Percentiles rank a stretch among this genome's conserved stretches.
These are phyloP conservation scores for Scolopax rusticola DNA, from an alignment of 2,797 vertebrate genomes.

Conservation along the genomic window DNA sequence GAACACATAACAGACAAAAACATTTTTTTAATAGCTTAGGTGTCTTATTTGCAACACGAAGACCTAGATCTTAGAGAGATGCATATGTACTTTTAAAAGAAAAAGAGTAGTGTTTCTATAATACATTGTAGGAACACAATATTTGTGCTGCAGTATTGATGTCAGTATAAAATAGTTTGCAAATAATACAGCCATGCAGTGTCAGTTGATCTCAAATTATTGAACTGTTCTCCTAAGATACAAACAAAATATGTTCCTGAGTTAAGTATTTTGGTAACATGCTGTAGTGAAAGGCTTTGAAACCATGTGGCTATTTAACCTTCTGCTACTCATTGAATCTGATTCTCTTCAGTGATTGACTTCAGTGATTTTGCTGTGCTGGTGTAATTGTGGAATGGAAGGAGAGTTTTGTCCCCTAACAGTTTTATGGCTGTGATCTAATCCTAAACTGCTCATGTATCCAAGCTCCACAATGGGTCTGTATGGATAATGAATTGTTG, in stretches of 20 bases:
- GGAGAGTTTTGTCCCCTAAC: neutral
- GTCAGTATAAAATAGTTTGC: slow-evolving; percentile 12
- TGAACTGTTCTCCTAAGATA: slow-evolving; percentile 10
- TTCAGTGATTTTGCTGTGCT: neutral
- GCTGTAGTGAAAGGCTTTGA: neutral
- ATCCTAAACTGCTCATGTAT: neutral
- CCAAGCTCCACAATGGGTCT: neutral
- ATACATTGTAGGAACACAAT: neutral
- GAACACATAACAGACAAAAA: slow-evolving; percentile 68
- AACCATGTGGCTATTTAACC: neutral
- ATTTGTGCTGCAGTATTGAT: slow-evolving; percentile 15
- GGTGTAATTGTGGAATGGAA: neutral
- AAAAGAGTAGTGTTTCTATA: neutral
- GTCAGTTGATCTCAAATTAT: slow-evolving; percentile 34
- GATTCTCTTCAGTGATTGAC: neutral
- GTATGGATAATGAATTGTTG: neutral
- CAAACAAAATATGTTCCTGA: neutral
- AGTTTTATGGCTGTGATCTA: neutral
- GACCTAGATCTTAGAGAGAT: slow-evolving; percentile 41
- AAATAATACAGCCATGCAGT: slow-evolving; percentile 19
- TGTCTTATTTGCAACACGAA: slow-evolving; percentile 27
- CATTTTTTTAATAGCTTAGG: slow-evolving; percentile 58
- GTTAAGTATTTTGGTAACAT: neutral
- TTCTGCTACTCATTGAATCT: neutral
- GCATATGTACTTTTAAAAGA: neutral